Evolutionary conservation across 2,113 vertebrate genomes (phyloP).

Genomic region (Chaetodon trifascialis): DNA sequence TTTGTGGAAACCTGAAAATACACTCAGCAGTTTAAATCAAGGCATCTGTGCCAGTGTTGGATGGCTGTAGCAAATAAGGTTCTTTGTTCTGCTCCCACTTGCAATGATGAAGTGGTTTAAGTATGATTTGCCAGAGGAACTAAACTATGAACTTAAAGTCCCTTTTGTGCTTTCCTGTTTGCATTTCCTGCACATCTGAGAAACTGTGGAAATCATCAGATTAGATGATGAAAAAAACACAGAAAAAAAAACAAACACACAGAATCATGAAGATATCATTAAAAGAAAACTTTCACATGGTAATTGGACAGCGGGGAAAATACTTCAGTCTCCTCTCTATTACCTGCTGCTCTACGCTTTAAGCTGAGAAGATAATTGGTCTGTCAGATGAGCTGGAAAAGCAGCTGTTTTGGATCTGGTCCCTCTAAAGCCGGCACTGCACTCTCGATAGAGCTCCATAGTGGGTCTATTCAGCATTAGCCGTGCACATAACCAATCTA

Average conservation of each 20-base stretch:
- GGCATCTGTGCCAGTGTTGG: neutral
- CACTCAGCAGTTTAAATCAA: neutral
- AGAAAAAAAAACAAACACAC: neutral
- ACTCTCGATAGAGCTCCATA: slow-evolving; percentile 1
- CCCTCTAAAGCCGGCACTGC: slow-evolving; percentile 2
- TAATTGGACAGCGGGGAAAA: slow-evolving; percentile 10
- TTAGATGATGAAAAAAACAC: neutral
- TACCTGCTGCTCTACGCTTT: neutral
- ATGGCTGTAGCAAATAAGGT: neutral
- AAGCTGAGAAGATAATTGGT: neutral
- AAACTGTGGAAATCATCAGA: neutral
- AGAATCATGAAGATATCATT: neutral
- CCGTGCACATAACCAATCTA: slow-evolving; percentile 8
- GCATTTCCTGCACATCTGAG: neutral
- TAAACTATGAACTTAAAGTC: neutral
- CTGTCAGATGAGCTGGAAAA: neutral
- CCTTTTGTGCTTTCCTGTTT: neutral
- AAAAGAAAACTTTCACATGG: neutral
- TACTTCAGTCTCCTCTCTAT: neutral
- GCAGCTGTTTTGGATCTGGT: neutral
- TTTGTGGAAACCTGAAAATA: neutral
- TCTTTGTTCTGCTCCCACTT: neutral
- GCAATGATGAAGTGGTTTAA: neutral
- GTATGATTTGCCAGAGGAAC: neutral
- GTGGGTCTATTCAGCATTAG: neutral